phyloP scores from a whole-genome alignment of 2,113 vertebrate genomes.

The Cheirogaleus medius region DNA sequence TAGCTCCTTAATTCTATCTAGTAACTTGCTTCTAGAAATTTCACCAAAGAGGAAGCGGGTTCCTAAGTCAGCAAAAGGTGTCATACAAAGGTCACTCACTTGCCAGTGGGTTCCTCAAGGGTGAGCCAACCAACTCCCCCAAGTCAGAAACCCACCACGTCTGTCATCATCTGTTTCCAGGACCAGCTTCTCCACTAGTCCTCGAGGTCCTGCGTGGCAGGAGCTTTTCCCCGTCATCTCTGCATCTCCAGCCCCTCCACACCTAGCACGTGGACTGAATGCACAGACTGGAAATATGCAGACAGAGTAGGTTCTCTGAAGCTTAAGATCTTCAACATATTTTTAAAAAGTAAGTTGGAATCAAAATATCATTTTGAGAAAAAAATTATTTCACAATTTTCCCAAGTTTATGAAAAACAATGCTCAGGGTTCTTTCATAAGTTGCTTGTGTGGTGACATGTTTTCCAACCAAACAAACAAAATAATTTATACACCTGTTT shows the following conservation, averaged over 20 bases:
- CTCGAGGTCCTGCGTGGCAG: neutral
- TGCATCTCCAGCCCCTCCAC: neutral
- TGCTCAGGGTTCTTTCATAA: constrained; percentile 72
- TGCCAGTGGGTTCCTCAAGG: neutral
- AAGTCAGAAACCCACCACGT: neutral
- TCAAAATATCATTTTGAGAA: constrained; percentile 29
- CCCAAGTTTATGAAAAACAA: constrained; percentile 58
- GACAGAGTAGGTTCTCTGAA: neutral
- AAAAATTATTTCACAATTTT: neutral
- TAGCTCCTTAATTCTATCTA: constrained; percentile 25
- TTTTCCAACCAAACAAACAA: constrained; percentile 67
- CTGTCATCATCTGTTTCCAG: neutral
- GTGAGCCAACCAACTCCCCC: neutral
- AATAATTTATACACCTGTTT: constrained; percentile 78
- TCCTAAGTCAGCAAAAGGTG: neutral
- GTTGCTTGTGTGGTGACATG: constrained; percentile 50
- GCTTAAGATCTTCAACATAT: neutral
- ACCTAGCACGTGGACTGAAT: neutral
- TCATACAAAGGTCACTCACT: neutral
- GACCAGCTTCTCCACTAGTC: neutral
- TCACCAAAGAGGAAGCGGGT: neutral
- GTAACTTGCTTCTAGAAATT: neutral
- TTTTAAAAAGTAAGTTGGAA: neutral
- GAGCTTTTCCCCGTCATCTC: neutral
- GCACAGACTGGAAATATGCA: neutral